A percentile compares a stretch with the other conserved stretches of the same genome.
Evolutionary conservation across 2,888 invertebrate genomes (phyloP).

Genomic region (Himalopsyche anomala): DNA sequence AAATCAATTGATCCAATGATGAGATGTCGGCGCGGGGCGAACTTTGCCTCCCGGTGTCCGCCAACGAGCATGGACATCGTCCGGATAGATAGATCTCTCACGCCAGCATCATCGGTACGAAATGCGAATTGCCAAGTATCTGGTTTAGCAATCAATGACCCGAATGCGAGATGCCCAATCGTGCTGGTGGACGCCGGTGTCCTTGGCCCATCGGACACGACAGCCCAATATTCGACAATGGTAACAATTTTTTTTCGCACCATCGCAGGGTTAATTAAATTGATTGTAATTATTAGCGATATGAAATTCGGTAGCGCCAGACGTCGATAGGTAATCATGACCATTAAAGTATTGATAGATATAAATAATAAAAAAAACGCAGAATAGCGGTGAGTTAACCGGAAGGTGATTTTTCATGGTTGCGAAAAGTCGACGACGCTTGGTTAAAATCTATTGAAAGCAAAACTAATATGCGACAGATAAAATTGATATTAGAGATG

Average conservation of each 20-base stretch:
- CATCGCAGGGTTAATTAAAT: neutral
- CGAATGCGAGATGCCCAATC: neutral
- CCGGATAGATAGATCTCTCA: neutral
- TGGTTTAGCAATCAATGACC: conserved; percentile 34
- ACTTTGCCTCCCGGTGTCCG: conserved; percentile 34
- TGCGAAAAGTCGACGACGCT: too few relatives aligned
- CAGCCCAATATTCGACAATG: neutral
- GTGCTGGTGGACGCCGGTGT: neutral
- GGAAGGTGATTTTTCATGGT: too few relatives aligned
- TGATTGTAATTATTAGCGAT: too few relatives aligned
- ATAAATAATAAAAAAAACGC: too few relatives aligned
- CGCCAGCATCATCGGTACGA: conserved; percentile 20
- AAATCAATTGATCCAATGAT: conserved; percentile 15
- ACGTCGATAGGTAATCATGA: too few relatives aligned
- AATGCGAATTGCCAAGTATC: conserved; percentile 6
- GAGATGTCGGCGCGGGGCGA: conserved; percentile 5
- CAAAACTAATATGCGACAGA: too few relatives aligned
- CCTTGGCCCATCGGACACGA: conserved; percentile 23
- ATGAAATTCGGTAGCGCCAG: too few relatives aligned
- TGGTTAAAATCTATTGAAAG: too few relatives aligned
- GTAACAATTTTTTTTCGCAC: neutral
- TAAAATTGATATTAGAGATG: too few relatives aligned
- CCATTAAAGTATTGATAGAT: too few relatives aligned
- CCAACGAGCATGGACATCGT: conserved; percentile 20
- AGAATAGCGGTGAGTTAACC: too few relatives aligned